Conservation (phyloP, 2,113 vertebrate genomes). For the Embiotoca jacksoni region DNA sequence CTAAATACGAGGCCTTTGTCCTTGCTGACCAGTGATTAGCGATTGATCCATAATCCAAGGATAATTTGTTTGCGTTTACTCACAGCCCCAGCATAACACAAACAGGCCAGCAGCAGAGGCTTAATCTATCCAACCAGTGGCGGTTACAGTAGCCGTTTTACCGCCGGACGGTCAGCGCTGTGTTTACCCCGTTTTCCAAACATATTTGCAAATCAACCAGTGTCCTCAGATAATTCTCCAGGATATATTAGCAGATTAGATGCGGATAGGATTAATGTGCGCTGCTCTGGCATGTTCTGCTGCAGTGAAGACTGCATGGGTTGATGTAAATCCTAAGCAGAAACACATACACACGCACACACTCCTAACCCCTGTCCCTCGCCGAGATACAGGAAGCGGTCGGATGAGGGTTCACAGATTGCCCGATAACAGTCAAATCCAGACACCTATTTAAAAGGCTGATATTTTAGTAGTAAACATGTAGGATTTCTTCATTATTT, state of each 20-base stretch:
- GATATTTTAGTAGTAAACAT: slow-evolving; percentile 80
- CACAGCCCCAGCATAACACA: slow-evolving; percentile 64
- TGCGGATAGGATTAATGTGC: slow-evolving; percentile 62
- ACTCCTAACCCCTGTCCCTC: slow-evolving; percentile 50
- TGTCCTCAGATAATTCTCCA: slow-evolving; percentile 72
- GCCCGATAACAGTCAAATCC: slow-evolving; percentile 73
- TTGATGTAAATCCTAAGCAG: slow-evolving; percentile 39
- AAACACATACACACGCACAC: slow-evolving; percentile 6
- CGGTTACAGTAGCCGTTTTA: slow-evolving; percentile 37
- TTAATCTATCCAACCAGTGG: slow-evolving; percentile 73
- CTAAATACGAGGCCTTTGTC: slow-evolving; percentile 57
- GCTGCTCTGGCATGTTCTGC: slow-evolving; percentile 44
- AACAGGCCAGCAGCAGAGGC: slow-evolving; percentile 65
- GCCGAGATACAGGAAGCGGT: slow-evolving; percentile 54
- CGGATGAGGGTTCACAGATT: slow-evolving; percentile 56
- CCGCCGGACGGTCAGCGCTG: slow-evolving; percentile 42
- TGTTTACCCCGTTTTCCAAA: slow-evolving; percentile 70
- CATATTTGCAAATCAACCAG: slow-evolving; percentile 79
- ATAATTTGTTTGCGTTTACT: slow-evolving; percentile 78
- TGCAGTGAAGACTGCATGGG: slow-evolving; percentile 20
- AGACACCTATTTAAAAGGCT: slow-evolving; percentile 76
- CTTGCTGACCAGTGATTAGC: slow-evolving; percentile 72
- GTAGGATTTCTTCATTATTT: slow-evolving; percentile 78
- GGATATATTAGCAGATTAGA: slow-evolving; percentile 76
- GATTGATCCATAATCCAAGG: slow-evolving; percentile 71